phyloP scores from a whole-genome alignment of 2,888 invertebrate species.

The Ceratothoa steindachneri region DNA sequence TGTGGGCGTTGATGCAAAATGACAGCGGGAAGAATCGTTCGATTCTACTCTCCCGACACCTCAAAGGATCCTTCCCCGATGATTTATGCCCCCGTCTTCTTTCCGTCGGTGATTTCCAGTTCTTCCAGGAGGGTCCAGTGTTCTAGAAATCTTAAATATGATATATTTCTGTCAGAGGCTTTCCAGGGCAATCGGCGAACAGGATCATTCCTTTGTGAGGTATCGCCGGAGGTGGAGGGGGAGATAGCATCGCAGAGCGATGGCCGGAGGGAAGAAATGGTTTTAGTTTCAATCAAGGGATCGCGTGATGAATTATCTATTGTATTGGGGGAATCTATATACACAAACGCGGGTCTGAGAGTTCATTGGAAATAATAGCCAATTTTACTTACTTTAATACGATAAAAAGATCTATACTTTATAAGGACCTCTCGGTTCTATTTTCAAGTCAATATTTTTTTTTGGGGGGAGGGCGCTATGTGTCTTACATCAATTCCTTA shows the following conservation, averaged over 20 bases:
- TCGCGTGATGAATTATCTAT: not conserved
- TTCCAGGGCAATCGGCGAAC: not conserved
- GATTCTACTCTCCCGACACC: no score
- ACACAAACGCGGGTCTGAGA: no score
- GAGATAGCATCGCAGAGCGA: not conserved
- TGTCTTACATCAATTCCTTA: no score
- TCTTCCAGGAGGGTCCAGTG: constrained; percentile 12
- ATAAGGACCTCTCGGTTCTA: no score
- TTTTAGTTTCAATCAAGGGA: not conserved
- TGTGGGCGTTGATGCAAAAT: no score
- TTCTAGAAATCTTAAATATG: not conserved
- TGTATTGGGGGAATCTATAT: not conserved
- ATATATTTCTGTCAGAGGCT: not conserved
- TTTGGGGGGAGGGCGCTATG: no score
- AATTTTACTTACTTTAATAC: no score
- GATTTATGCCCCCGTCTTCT: not conserved
- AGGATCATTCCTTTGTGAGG: not conserved
- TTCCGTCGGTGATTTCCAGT: not conserved
- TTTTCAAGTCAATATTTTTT: no score
- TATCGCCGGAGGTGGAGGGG: not conserved
- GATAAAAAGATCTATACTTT: no score
- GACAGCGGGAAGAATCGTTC: no score
- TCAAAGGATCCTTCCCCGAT: no score
- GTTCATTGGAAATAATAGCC: no score
- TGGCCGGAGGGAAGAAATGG: not conserved